Percentiles rank a stretch among this genome's conserved stretches.
These are phyloP conservation scores for Labeo rohita DNA, from an alignment of 2,113 vertebrate species.

Conservation along the genomic window DNA sequence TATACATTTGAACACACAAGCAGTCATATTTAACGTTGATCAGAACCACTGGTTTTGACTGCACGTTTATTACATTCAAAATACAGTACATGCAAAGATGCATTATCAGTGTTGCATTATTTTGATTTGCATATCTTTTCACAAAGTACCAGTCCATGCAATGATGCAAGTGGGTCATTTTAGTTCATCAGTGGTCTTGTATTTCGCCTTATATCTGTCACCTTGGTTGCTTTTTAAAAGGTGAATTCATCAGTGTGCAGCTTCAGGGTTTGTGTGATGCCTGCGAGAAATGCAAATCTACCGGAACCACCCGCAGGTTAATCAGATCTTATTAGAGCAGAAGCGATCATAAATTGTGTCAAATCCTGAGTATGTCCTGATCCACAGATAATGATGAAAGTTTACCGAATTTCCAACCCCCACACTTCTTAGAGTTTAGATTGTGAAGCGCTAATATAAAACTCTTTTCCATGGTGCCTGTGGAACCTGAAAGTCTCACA, in stretches of 20 bases:
- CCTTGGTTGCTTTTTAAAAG: not conserved
- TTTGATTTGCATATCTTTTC: not conserved
- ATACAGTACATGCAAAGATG: not conserved
- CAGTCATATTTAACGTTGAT: not conserved
- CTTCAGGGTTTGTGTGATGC: not conserved
- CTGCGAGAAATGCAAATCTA: constrained; percentile 5
- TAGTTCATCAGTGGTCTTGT: not conserved
- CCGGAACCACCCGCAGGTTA: not conserved
- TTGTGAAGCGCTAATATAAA: not conserved
- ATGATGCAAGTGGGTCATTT: not conserved
- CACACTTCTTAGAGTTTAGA: not conserved
- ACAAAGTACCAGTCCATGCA: not conserved
- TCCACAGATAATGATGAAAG: not conserved
- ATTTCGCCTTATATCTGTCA: not conserved
- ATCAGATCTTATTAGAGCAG: not conserved
- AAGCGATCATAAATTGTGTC: not conserved
- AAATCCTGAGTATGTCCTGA: constrained; percentile 11
- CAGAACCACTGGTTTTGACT: not conserved
- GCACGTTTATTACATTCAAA: not conserved
- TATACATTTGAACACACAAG: not conserved
- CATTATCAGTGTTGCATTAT: not conserved
- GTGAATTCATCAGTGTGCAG: not conserved
- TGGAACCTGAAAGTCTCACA: not conserved
- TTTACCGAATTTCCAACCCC: not conserved
- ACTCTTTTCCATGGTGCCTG: not conserved